These are phyloP conservation scores for Lepidothrix coronata DNA, from an alignment of 2,113 vertebrate species.

Conservation along the genomic window DNA sequence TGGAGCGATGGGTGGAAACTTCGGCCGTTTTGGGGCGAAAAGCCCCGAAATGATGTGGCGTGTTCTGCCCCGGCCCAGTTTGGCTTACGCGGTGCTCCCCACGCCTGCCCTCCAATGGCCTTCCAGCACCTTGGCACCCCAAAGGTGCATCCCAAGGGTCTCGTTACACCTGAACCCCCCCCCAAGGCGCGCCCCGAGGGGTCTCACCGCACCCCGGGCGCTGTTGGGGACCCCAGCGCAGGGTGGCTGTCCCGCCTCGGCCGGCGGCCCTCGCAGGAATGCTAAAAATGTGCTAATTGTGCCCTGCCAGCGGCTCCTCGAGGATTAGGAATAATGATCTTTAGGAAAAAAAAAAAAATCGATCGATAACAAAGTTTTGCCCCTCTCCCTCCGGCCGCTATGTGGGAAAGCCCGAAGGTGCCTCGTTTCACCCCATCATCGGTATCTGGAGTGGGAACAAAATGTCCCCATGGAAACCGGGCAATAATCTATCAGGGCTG, in stretches of 20 bases:
- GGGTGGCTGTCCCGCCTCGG: not conserved
- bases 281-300: conserved; percentile 60
- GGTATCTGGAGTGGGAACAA: conserved; percentile 61
- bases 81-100: not conserved
- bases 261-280: conserved; percentile 32
- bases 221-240: not conserved
- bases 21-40: not conserved
- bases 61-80: conserved; percentile 66
- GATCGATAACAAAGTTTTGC: not conserved
- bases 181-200: not conserved
- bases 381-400: not conserved
- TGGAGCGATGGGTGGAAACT: not conserved
- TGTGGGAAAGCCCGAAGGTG: not conserved
- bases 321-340: conserved; percentile 40
- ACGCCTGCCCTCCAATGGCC: not conserved
- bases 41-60: conserved; percentile 13
- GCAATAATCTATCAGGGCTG: conserved; percentile 70
- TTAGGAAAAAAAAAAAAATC: not conserved
- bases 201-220: accelerated
- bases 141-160: not conserved
- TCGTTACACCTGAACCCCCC: accelerated
- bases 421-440: conserved; percentile 25
- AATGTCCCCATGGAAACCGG: conserved; percentile 78
- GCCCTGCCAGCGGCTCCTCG: conserved; percentile 45
- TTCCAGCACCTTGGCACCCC: not conserved